These are phyloP conservation scores for Sebastes ruberrimus DNA, from an alignment of 2,797 vertebrate species.

Conservation along the genomic window DNA sequence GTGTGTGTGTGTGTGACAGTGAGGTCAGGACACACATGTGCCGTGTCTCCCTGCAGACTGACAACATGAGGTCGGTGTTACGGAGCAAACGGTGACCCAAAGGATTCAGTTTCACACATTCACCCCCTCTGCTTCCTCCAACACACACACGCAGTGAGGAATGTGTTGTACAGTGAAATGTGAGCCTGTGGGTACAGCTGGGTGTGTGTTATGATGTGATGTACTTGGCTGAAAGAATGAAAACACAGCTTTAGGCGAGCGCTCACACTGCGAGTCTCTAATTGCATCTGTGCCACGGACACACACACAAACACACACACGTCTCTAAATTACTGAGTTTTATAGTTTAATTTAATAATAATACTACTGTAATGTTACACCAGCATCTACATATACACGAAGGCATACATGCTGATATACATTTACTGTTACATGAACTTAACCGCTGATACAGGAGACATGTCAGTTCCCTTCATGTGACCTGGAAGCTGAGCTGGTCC, in stretches of 20 bases:
- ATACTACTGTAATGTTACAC: neutral
- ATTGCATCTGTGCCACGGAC: conserved; percentile 46
- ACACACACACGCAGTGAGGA: conserved; percentile 17
- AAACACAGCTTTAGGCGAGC: conserved; percentile 31
- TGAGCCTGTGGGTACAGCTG: conserved; percentile 59
- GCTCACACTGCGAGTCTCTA: neutral
- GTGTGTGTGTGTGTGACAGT: neutral
- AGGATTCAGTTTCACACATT: conserved; percentile 41
- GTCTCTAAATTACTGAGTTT: neutral
- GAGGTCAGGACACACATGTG: conserved; percentile 41
- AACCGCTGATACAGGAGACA: neutral
- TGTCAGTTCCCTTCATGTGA: neutral
- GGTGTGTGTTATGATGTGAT: conserved; percentile 59
- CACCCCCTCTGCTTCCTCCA: conserved; percentile 23
- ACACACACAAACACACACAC: conserved; percentile 52
- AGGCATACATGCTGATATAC: neutral
- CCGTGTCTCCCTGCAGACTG: conserved; percentile 34
- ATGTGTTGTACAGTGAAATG: conserved; percentile 54
- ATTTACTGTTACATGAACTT: neutral
- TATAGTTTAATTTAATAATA: too few relatives aligned
- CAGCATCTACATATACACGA: conserved; percentile 41
- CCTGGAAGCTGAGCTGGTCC: neutral
- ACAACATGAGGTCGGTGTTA: conserved; percentile 14
- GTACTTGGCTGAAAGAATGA: conserved; percentile 37
- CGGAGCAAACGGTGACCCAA: conserved; percentile 36